Percentiles rank a stretch among this genome's conserved stretches.
These are phyloP conservation scores for Drosophila orena DNA, from an alignment of 1,140 invertebrate genomes.

Conservation along the genomic window DNA sequence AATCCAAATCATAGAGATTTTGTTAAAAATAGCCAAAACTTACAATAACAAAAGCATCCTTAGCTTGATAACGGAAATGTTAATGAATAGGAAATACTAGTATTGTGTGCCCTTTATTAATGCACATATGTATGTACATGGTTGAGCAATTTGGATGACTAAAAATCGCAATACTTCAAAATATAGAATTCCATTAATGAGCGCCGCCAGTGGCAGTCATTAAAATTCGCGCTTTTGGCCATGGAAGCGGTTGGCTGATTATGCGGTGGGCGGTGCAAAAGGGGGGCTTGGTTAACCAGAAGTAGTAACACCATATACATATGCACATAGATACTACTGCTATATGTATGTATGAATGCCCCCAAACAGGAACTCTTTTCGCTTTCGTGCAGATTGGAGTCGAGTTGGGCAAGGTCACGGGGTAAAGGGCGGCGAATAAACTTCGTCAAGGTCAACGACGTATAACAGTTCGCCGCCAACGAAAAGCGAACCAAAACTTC, in stretches of 20 bases:
- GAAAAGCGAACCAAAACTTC: background rate
- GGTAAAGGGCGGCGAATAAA: slow-evolving; percentile 28
- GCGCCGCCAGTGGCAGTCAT: slow-evolving; percentile 15
- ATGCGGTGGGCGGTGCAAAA: background rate
- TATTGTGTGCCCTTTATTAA: background rate
- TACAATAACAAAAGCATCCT: background rate
- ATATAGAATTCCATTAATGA: slow-evolving; percentile 35
- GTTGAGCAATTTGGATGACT: background rate
- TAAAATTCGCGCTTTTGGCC: slow-evolving; percentile 28
- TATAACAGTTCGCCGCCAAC: slow-evolving; percentile 29
- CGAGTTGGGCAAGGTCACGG: slow-evolving; percentile 40
- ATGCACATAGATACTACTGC: background rate
- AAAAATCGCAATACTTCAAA: slow-evolving; percentile 4
- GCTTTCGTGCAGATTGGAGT: background rate
- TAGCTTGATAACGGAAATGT: background rate
- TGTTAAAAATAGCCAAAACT: background rate
- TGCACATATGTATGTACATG: background rate
- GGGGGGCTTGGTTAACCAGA: slow-evolving; percentile 2
- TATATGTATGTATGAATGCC: background rate
- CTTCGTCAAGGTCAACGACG: slow-evolving; percentile 31
- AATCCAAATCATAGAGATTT: background rate
- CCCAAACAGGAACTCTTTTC: background rate
- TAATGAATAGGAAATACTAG: background rate
- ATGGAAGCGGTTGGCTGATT: slow-evolving; percentile 33
- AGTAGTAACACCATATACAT: background rate